Base-by-base conservation (phyloP, 2,113 vertebrate species). In the Rostratula benghalensis region DNA sequence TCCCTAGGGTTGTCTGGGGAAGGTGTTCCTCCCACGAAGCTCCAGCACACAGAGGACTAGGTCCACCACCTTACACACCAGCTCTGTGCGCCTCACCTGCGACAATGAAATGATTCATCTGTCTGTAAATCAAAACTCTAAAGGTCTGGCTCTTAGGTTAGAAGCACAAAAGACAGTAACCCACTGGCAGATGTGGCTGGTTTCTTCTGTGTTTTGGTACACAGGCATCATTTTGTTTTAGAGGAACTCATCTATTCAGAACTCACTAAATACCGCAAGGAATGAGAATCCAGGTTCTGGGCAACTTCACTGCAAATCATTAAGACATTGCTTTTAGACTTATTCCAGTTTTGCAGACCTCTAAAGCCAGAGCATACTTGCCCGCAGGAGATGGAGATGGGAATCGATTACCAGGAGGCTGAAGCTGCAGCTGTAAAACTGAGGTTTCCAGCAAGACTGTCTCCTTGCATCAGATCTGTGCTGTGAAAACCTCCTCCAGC, bases 391-490 rank as follows among this genome's bases (percentile, higher is more conserved):
- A 85, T 22, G 41, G 59, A 90, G 67, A 95, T 75, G 57, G 48
- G 50, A 88, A 87, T 0, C 54, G 75, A 91, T 69, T 73, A 87
- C 82, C 63, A 83, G 50, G 45, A 94, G 77, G 65, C 83, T 94
- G 70, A 69, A 73, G 68, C 65, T 95, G 53, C 87, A 91, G 59
- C 50, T 73, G 35, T 70, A 89, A 87, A 91, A 37, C 60, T 39
- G 43, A 43, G 53, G 53, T 87, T 95, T 96, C 87, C 91, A 95
- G 78, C 71, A 88, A 80, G 92, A 80, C 50, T 87, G 87, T 85
- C 64, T 79, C 81, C 81, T 61, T 83, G 91, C 81, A 93, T 94
- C 87, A 83, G 51, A 83, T 79, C 77, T 89, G 7, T 20, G 28
- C 83, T 57, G 50, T 39, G 70, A 82, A 77, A 87, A 81, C 81